phyloP scores from a whole-genome alignment of 2,888 invertebrate species.

The Tupiocoris notatus region DNA sequence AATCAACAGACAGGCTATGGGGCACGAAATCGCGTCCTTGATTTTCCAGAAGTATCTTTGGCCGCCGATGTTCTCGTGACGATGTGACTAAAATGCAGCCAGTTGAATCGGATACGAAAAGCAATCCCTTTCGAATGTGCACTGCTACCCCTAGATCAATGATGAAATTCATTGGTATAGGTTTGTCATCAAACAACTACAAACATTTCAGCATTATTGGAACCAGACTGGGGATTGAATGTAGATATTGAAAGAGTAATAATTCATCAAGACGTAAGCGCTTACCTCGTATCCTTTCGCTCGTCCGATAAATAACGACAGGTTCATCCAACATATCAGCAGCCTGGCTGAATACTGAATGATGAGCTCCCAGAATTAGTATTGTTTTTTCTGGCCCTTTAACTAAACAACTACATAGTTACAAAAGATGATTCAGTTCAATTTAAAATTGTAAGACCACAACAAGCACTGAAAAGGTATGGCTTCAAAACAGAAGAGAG shows the following conservation, averaged over 20 bases:
- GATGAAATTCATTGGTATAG: neutral
- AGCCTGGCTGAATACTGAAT: conserved; percentile 66
- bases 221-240: too few relatives aligned
- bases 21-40: conserved; percentile 58
- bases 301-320: conserved; percentile 63
- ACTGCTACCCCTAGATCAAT: conserved; percentile 25
- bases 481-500: too few relatives aligned
- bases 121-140: conserved; percentile 65
- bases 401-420: too few relatives aligned
- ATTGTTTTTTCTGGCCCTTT: conserved; percentile 68
- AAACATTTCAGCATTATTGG: too few relatives aligned
- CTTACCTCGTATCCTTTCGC: conserved; percentile 57
- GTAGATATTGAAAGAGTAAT: too few relatives aligned
- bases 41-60: conserved; percentile 49
- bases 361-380: conserved; percentile 68
- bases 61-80: conserved; percentile 51
- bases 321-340: conserved; percentile 69
- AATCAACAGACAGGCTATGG: conserved; percentile 76
- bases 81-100: conserved; percentile 63
- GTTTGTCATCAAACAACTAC: too few relatives aligned
- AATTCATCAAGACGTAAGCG: too few relatives aligned
- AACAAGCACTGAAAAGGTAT: too few relatives aligned
- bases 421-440: too few relatives aligned
- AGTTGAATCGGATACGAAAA: conserved; percentile 75
- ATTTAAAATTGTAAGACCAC: neutral